Percentiles rank a stretch among this genome's conserved stretches.
phyloP scores from a whole-genome alignment of 2,797 vertebrate genomes.

The Typhlichthys subterraneus region DNA sequence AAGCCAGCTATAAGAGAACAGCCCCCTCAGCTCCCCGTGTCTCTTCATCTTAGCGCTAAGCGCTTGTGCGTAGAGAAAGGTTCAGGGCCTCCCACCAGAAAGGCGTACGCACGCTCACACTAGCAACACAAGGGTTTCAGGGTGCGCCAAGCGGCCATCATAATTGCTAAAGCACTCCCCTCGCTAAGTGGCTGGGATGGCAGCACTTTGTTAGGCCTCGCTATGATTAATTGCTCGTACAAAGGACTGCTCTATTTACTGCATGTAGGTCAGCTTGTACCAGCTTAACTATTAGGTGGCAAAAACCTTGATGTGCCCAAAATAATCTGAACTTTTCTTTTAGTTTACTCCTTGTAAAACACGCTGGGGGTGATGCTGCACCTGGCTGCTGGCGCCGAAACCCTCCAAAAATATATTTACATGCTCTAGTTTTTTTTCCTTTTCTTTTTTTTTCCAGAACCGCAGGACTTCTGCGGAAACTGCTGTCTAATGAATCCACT shows the following conservation, averaged over 20 bases:
- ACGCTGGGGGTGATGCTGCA: slow-evolving; percentile 37
- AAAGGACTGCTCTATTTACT: slow-evolving; percentile 65
- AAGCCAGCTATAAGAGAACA: slow-evolving; percentile 7
- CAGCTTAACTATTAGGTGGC: slow-evolving; percentile 45
- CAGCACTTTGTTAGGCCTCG: slow-evolving; percentile 65
- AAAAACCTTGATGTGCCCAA: slow-evolving; percentile 38
- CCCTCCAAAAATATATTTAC: slow-evolving; percentile 38
- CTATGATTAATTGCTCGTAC: slow-evolving; percentile 72
- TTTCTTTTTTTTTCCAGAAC: background rate
- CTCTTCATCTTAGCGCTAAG: slow-evolving; percentile 44
- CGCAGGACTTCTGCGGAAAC: too few relatives aligned
- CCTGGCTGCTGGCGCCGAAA: slow-evolving; percentile 50
- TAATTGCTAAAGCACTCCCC: slow-evolving; percentile 52
- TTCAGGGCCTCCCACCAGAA: slow-evolving; percentile 27
- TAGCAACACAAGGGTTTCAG: slow-evolving; percentile 31
- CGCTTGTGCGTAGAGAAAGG: slow-evolving; percentile 44
- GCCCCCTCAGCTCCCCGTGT: slow-evolving; percentile 4
- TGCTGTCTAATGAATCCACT: too few relatives aligned
- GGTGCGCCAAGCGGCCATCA: slow-evolving; percentile 36
- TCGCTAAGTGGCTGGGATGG: slow-evolving; percentile 54
- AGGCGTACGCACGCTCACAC: slow-evolving; percentile 17
- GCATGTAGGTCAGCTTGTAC: slow-evolving; percentile 72
- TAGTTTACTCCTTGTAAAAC: slow-evolving; percentile 33
- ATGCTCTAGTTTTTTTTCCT: slow-evolving; percentile 10
- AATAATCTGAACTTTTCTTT: slow-evolving; percentile 54